These are phyloP conservation scores for Pyrocoelia pectoralis DNA, from an alignment of 2,888 invertebrate species.

Conservation along the genomic window DNA sequence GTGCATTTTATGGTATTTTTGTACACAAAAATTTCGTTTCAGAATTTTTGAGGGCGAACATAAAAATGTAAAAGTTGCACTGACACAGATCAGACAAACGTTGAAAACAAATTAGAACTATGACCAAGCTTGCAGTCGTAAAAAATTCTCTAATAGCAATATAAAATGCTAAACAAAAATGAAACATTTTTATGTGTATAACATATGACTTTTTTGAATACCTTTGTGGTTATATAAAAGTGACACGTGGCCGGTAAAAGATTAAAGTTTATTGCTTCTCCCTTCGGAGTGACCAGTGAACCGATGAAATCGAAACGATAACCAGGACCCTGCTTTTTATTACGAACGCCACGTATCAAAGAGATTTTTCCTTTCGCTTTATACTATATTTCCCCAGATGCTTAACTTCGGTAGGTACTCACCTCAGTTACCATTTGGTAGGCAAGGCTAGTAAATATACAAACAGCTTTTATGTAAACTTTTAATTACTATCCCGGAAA, in stretches of 20 bases:
- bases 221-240: constrained; percentile 39
- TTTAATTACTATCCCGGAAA: too few species aligned
- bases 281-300: constrained; percentile 44
- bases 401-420: constrained; percentile 40
- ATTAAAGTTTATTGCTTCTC: constrained; percentile 44
- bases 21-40: neutral
- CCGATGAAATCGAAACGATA: constrained; percentile 47
- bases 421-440: constrained; percentile 32
- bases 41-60: neutral
- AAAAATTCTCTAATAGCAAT: too few species aligned
- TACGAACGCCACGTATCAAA: constrained; percentile 44
- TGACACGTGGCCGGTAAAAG: constrained; percentile 43
- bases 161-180: constrained; percentile 19
- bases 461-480: too few species aligned
- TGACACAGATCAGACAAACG: too few species aligned
- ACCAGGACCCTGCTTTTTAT: constrained; percentile 45
- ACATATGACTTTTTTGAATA: constrained; percentile 38
- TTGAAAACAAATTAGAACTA: too few species aligned
- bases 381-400: constrained; percentile 44
- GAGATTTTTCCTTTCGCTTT: constrained; percentile 39
- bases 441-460: neutral
- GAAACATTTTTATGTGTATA: constrained; percentile 27
- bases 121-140: too few species aligned
- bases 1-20: neutral
- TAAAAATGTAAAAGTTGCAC: too few species aligned